Evolutionary conservation across 2,888 invertebrate species (phyloP), one percentile per base, ranked within the genome.

Genomic region (Eristalinus sepulchralis): DNA sequence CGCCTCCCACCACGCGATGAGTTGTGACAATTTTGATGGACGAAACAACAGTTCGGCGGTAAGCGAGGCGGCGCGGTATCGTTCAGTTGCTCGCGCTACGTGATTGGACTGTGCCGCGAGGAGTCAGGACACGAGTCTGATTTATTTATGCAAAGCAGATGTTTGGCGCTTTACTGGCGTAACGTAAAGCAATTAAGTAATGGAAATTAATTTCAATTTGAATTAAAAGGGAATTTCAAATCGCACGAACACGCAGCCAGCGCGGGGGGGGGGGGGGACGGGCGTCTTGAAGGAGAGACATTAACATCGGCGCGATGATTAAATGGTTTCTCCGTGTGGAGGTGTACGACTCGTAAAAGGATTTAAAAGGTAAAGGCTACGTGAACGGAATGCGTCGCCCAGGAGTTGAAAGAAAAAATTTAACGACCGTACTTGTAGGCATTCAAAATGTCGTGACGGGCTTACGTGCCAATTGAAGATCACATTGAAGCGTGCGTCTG

Each of bases 181-280:
- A 83, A 64, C 68, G 79, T 79, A 64, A 70, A 73, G 73, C 83
- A 83, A 78, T 79, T 83, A 79, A 73, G 64, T 80, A 80, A 80
- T 80, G 76, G 76, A 67, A 84, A 84, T 80, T 84, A 84, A 84
- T 80, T 80, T 84, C 66, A 80, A 84, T 84, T 84, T 84, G 71
- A 76, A 80, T 70, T 39, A 80, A 76, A 78, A 71, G 68, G 53
- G 36, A 75, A 64, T 66, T 55, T 66, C 22, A 27, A 39, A 66
- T 17, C 34, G 66, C 22, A 47, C 4, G 36, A n/a, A n/a, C 20
- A 1, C 8, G 36, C n/a, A 11, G n/a, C n/a, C n/a, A 24, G 34
- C 2, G 57, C 24, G 20, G 31, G 22, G 0, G 22, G 34, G 17
- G 66, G 2, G 8, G 22, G 13, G 0, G 5, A 33, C 6, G 24